A percentile compares a stretch with the other conserved stretches of the same genome.
Conservation (phyloP, 2,797 vertebrate species). For the Botia kubotai region DNA sequence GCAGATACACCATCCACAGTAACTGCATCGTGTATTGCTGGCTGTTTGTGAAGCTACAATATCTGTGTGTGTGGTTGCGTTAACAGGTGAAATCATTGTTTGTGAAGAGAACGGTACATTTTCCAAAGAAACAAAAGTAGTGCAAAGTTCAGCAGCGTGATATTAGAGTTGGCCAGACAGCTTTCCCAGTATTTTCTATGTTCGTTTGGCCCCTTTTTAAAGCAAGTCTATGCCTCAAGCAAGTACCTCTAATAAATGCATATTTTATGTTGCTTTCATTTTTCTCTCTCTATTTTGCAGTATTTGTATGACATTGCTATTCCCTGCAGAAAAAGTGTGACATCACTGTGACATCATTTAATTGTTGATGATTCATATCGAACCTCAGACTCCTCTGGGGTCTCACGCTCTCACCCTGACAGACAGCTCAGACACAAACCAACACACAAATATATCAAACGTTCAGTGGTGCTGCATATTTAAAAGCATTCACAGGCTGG, state of each 20-base stretch:
- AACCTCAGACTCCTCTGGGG: neutral
- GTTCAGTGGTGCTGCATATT: constrained; percentile 10
- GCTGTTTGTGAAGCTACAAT: neutral
- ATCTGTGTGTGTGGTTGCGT: neutral
- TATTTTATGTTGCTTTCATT: neutral
- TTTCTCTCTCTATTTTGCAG: neutral
- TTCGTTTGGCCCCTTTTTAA: neutral
- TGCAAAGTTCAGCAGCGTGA: neutral
- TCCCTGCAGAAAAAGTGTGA: neutral
- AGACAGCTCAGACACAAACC: neutral
- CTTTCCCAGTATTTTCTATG: neutral
- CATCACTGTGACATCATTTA: constrained; percentile 22
- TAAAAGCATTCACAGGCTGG: constrained; percentile 14
- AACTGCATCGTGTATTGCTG: constrained; percentile 2
- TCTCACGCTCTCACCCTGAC: neutral
- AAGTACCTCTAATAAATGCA: neutral
- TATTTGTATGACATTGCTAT: constrained; percentile 1
- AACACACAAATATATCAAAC: constrained; percentile 11
- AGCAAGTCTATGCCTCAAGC: neutral
- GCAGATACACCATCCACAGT: neutral
- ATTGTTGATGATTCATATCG: constrained; percentile 22
- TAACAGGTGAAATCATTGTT: neutral
- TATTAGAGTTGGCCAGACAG: neutral
- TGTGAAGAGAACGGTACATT: neutral
- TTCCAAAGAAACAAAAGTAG: neutral